A percentile compares a stretch with the other conserved stretches of the same genome.
Evolutionary conservation across 2,113 vertebrate species (phyloP).

Genomic region (Psettodes erumei): DNA sequence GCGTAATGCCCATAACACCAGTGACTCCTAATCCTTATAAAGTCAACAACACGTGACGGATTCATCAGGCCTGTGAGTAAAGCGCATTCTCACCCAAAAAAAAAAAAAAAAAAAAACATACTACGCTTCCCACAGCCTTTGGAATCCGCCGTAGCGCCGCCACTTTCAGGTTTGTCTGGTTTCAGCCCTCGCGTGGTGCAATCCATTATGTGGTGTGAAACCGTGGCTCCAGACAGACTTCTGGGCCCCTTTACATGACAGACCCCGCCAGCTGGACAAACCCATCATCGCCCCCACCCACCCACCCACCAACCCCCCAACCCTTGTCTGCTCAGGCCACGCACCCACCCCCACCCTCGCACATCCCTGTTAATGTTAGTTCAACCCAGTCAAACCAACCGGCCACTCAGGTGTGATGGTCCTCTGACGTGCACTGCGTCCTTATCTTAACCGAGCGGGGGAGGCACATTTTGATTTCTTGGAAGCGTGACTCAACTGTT

Average conservation of each 20-base stretch:
- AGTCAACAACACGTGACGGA: slow-evolving; percentile 63
- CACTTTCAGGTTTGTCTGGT: slow-evolving; percentile 69
- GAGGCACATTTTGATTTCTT: slow-evolving; percentile 47
- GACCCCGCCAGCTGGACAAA: slow-evolving; percentile 75
- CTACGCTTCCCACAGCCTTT: not conserved
- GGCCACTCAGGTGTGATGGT: slow-evolving; percentile 54
- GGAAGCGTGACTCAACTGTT: slow-evolving; percentile 64
- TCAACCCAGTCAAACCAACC: slow-evolving; percentile 53
- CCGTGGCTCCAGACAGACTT: slow-evolving; percentile 54
- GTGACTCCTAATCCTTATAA: slow-evolving; percentile 51
- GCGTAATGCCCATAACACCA: slow-evolving; percentile 57
- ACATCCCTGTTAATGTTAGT: slow-evolving; percentile 60
- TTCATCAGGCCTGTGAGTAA: slow-evolving; percentile 43
- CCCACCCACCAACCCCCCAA: no score
- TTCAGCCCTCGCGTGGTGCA: slow-evolving; percentile 39
- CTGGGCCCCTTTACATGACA: slow-evolving; percentile 54
- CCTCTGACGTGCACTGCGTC: slow-evolving; percentile 16
- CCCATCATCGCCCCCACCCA: slow-evolving; percentile 54
- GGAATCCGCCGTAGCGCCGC: slow-evolving; percentile 14
- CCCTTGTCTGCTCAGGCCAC: slow-evolving; percentile 34
- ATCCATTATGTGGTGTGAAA: slow-evolving; percentile 66
- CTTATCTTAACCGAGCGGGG: slow-evolving; percentile 55
- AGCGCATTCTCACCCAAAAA: slow-evolving; percentile 20
- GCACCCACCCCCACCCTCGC: slow-evolving; percentile 44
- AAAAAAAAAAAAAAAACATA: no score